Conservation (phyloP, 1,140 invertebrate genomes). For the Hycleus cichorii region DNA sequence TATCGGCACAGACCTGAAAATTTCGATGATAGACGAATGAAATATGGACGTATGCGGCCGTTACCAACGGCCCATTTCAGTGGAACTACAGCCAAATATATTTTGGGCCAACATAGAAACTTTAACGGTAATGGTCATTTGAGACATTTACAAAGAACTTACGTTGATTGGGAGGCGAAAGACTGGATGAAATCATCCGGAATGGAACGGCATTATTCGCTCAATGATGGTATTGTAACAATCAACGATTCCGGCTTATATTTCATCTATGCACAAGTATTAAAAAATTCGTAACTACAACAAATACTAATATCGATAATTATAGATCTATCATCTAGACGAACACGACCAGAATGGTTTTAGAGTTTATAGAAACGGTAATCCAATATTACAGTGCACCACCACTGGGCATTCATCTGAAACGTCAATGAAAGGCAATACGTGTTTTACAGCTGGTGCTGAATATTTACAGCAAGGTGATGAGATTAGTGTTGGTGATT, state of each 20-base stretch:
- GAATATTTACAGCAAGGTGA: slow-evolving; percentile 56
- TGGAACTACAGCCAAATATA: slow-evolving; percentile 35
- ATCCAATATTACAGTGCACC: slow-evolving; percentile 52
- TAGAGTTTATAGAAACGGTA: slow-evolving; percentile 48
- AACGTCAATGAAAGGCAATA: slow-evolving; percentile 51
- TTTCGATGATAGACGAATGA: no score
- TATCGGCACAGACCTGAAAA: no score
- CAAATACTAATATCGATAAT: slow-evolving; percentile 12
- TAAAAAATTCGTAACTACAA: background rate
- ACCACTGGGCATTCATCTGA: slow-evolving; percentile 42
- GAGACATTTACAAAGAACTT: slow-evolving; percentile 43
- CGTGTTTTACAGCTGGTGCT: slow-evolving; percentile 66
- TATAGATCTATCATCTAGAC: slow-evolving; percentile 56
- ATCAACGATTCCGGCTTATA: slow-evolving; percentile 54
- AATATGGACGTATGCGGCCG: slow-evolving; percentile 20
- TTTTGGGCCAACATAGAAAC: slow-evolving; percentile 31
- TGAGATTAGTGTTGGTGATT: slow-evolving; percentile 57
- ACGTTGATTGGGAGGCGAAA: slow-evolving; percentile 45
- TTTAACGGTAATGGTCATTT: slow-evolving; percentile 45
- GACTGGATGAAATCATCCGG: slow-evolving; percentile 44
- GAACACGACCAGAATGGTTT: slow-evolving; percentile 57
- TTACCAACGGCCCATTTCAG: slow-evolving; percentile 29
- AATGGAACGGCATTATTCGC: slow-evolving; percentile 39
- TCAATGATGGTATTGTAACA: slow-evolving; percentile 45
- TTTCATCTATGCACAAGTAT: slow-evolving; percentile 57